Percentiles rank a stretch among this genome's conserved stretches.
These are phyloP conservation scores for Symphodus melops DNA, from an alignment of 2,113 vertebrate species.

Conservation along the genomic window DNA sequence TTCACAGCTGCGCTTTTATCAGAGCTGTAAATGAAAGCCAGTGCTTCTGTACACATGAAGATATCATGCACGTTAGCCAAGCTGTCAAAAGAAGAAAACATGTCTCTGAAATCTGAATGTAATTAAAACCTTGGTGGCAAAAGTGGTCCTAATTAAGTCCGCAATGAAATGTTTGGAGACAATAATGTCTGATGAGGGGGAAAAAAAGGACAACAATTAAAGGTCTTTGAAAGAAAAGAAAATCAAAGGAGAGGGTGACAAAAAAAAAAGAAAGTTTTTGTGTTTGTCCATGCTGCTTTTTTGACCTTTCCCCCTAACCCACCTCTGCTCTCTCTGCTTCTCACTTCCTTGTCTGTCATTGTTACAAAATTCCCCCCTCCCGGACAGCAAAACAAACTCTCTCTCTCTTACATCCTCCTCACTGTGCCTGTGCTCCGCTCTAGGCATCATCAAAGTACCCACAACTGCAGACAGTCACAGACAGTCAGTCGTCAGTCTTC, in stretches of 20 bases:
- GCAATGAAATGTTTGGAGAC: slow-evolving; percentile 37
- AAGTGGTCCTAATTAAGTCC: slow-evolving; percentile 61
- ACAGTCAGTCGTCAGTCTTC: slow-evolving; percentile 13
- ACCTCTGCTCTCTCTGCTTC: background rate
- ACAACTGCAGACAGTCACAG: slow-evolving; percentile 5
- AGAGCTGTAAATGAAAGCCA: slow-evolving; percentile 42
- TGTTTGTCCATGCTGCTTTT: background rate
- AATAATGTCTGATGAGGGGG: slow-evolving; percentile 20
- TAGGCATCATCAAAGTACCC: slow-evolving; percentile 18
- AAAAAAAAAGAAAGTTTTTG: background rate
- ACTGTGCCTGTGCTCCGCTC: background rate
- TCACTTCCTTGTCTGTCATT: slow-evolving; percentile 29
- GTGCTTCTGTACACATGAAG: slow-evolving; percentile 43
- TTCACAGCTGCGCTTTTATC: slow-evolving; percentile 43
- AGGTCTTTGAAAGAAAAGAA: background rate
- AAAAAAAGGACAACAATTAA: slow-evolving; percentile 31
- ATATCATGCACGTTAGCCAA: slow-evolving; percentile 22
- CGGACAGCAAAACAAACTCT: slow-evolving; percentile 27
- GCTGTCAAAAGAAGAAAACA: slow-evolving; percentile 47
- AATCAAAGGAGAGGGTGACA: background rate
- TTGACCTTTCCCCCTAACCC: slow-evolving; percentile 34
- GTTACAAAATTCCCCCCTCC: slow-evolving; percentile 1
- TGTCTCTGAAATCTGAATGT: slow-evolving; percentile 49
- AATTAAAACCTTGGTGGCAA: slow-evolving; percentile 56
- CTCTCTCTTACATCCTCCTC: slow-evolving; percentile 10